Conservation (phyloP, 1,140 invertebrate species). For the Bombus confusus region DNA sequence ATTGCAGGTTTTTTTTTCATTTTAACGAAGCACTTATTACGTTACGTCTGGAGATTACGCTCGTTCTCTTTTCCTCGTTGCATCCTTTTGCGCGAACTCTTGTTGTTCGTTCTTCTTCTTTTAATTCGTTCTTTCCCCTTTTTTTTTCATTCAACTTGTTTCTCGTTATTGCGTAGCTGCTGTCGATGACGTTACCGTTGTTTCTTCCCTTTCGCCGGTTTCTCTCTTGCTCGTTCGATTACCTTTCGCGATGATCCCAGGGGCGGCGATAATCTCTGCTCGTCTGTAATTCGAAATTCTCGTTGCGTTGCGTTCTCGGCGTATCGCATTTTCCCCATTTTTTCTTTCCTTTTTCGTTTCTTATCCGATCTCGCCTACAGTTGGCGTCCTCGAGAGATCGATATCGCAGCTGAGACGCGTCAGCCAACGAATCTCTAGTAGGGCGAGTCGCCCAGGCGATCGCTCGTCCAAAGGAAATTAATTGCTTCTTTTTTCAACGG, state of each 20-base stretch:
- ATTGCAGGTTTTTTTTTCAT: conserved; percentile 65
- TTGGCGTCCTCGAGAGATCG: not conserved
- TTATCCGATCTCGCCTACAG: not conserved
- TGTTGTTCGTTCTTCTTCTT: not conserved
- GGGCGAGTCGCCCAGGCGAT: not conserved
- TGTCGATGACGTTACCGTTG: not conserved
- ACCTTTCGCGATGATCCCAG: not conserved
- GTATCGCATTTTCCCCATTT: conserved; percentile 35
- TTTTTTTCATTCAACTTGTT: not conserved
- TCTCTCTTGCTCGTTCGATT: not conserved
- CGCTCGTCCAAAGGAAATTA: not conserved
- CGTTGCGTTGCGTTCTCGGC: conserved; percentile 18
- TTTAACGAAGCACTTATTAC: conserved; percentile 75
- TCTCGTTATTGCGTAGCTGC: not conserved
- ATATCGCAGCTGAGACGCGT: not conserved
- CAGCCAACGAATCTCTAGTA: not conserved
- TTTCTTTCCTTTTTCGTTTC: not conserved
- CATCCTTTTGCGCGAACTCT: not conserved
- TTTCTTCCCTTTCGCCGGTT: not conserved
- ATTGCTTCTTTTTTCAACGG: not conserved
- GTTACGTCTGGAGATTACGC: conserved; percentile 41
- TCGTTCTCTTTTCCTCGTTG: not conserved
- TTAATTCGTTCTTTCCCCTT: not conserved
- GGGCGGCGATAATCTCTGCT: conserved; percentile 12
- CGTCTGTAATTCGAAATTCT: conserved; percentile 36